Evolutionary conservation across 2,797 vertebrate genomes (phyloP).

Genomic region (Potorous gilbertii): DNA sequence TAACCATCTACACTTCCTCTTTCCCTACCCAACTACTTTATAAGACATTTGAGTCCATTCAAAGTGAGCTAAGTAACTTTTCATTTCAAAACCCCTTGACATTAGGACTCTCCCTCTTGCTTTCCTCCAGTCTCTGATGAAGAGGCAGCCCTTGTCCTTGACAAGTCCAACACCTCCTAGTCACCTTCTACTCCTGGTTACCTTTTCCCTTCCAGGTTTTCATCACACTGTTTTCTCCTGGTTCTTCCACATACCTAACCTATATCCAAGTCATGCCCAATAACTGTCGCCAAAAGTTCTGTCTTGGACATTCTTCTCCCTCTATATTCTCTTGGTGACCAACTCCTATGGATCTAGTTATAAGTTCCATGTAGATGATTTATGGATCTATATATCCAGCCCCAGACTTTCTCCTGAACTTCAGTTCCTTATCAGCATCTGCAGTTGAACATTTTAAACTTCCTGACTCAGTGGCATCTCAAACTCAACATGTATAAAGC

Average conservation of each 20-base stretch:
- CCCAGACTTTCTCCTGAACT: neutral
- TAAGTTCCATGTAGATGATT: neutral
- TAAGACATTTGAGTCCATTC: neutral
- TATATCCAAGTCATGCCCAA: neutral
- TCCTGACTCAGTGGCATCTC: neutral
- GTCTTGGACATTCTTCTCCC: neutral
- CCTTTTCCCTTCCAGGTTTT: neutral
- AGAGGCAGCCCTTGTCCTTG: neutral
- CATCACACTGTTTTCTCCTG: neutral
- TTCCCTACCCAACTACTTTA: neutral
- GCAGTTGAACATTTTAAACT: neutral
- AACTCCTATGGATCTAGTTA: neutral
- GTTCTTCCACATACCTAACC: neutral
- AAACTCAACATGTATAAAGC: neutral
- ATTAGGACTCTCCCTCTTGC: neutral
- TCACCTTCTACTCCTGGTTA: neutral
- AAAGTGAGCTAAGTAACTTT: neutral
- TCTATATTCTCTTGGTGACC: neutral
- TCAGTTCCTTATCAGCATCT: neutral
- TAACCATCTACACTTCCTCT: neutral
- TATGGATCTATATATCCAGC: neutral
- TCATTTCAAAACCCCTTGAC: neutral
- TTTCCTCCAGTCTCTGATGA: neutral
- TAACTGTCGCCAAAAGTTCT: neutral
- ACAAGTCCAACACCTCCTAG: neutral